Conservation (phyloP, 2,113 vertebrate genomes). For the Gorsachius goisagi region DNA sequence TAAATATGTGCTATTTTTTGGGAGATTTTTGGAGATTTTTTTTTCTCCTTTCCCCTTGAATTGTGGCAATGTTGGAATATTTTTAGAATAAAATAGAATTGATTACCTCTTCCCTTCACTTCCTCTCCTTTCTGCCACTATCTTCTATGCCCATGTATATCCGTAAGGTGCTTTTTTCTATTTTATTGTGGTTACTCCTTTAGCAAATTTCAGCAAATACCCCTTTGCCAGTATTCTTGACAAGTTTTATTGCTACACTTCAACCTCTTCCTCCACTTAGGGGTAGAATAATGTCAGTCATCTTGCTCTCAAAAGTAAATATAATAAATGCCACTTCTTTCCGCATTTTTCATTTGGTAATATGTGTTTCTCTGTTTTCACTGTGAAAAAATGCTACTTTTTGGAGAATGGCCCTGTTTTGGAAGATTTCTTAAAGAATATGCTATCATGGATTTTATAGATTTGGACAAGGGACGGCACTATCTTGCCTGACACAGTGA, state of each 20-base stretch:
- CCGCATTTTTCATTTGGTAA: background rate
- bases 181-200: background rate
- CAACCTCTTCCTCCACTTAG: background rate
- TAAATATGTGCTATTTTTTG: background rate
- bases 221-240: background rate
- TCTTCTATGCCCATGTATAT: background rate
- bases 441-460: background rate
- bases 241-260: conserved; percentile 1
- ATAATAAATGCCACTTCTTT: background rate
- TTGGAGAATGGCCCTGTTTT: background rate
- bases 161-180: background rate
- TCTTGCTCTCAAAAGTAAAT: background rate
- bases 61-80: background rate
- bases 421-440: background rate
- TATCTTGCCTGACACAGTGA: background rate
- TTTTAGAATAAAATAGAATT: background rate
- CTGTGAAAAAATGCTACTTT: background rate
- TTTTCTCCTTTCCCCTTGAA: background rate
- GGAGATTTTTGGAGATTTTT: background rate
- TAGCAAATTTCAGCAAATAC: background rate
- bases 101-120: background rate
- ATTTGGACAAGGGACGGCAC: background rate
- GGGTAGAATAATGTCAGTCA: background rate
- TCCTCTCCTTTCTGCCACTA: background rate
- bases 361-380: background rate